Percentiles rank a stretch among this genome's conserved stretches.
These are phyloP conservation scores for Echiichthys vipera DNA, from an alignment of 2,797 vertebrate species.

Conservation along the genomic window DNA sequence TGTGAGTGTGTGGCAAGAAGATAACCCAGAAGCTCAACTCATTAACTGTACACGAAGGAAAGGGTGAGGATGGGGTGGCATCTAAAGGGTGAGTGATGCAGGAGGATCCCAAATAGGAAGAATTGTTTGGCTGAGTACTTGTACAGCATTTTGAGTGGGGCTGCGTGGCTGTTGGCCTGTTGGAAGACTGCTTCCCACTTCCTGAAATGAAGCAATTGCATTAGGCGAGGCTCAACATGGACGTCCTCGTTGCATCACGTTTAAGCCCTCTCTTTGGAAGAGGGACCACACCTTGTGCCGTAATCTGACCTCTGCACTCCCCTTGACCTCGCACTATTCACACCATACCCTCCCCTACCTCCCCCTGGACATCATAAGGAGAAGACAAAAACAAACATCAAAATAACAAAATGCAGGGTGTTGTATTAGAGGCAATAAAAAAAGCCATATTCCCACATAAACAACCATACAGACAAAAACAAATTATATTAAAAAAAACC, in stretches of 20 bases:
- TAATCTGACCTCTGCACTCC: slow-evolving; percentile 44
- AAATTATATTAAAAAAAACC: slow-evolving; percentile 49
- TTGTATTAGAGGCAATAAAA: slow-evolving; percentile 58
- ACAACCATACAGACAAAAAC: slow-evolving; percentile 56
- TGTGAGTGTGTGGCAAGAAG: slow-evolving; percentile 25
- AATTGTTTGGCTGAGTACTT: slow-evolving; percentile 62
- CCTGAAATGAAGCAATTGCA: slow-evolving; percentile 74
- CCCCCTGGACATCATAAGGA: slow-evolving; percentile 33
- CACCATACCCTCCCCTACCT: slow-evolving; percentile 27
- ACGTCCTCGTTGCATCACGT: slow-evolving; percentile 18
- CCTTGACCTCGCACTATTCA: slow-evolving; percentile 24
- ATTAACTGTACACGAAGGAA: slow-evolving; percentile 13
- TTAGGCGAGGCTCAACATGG: slow-evolving; percentile 60
- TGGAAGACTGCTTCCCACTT: slow-evolving; percentile 82
- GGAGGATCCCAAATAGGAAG: slow-evolving; percentile 46
- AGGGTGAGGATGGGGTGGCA: neutral
- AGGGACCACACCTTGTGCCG: slow-evolving; percentile 27
- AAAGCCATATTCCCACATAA: slow-evolving; percentile 63
- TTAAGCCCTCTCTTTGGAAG: slow-evolving; percentile 3
- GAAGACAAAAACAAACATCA: slow-evolving; percentile 59
- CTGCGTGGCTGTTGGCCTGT: slow-evolving; percentile 69
- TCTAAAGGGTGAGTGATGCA: slow-evolving; percentile 33
- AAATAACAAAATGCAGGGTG: slow-evolving; percentile 37
- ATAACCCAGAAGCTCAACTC: slow-evolving; percentile 46
- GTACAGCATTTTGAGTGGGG: slow-evolving; percentile 45